phyloP scores from a whole-genome alignment of 2,113 vertebrate species.

The Dicrurus megarhynchus region DNA sequence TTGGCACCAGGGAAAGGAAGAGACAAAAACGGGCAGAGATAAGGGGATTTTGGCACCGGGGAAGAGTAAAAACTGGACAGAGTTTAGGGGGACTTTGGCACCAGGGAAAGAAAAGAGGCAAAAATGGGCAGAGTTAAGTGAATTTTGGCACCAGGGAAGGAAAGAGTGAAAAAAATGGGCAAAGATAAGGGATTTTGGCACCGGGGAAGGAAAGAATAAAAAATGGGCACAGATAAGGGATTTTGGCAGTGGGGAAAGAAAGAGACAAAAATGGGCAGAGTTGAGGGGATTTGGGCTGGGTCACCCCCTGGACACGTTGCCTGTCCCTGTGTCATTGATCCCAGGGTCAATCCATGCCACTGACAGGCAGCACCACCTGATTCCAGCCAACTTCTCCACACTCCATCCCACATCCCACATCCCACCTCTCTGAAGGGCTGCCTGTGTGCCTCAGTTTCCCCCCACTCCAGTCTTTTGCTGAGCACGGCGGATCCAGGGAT shows the following conservation, averaged over 20 bases:
- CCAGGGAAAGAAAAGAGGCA: neutral
- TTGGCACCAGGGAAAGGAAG: neutral
- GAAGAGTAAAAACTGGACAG: neutral
- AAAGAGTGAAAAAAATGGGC: neutral
- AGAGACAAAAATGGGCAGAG: neutral
- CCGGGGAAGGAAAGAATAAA: neutral
- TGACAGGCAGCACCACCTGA: neutral
- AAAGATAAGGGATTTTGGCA: neutral
- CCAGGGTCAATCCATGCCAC: neutral
- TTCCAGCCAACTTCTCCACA: too few species aligned
- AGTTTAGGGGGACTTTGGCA: neutral
- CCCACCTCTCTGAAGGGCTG: neutral
- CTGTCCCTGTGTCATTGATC: fast-evolving
- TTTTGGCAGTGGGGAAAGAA: neutral
- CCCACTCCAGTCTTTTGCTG: fast-evolving
- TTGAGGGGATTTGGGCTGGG: neutral
- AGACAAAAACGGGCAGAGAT: neutral
- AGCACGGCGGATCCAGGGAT: fast-evolving
- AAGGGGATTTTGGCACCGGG: neutral
- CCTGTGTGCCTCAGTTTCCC: neutral
- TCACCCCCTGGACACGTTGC: fast-evolving
- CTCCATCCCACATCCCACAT: neutral
- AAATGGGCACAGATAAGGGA: neutral
- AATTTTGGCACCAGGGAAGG: neutral
- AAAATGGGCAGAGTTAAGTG: neutral